Percentiles rank a stretch among this genome's conserved stretches.
Evolutionary conservation across 1,140 invertebrate species (phyloP).

Genomic region (Brachionus plicatilis): DNA sequence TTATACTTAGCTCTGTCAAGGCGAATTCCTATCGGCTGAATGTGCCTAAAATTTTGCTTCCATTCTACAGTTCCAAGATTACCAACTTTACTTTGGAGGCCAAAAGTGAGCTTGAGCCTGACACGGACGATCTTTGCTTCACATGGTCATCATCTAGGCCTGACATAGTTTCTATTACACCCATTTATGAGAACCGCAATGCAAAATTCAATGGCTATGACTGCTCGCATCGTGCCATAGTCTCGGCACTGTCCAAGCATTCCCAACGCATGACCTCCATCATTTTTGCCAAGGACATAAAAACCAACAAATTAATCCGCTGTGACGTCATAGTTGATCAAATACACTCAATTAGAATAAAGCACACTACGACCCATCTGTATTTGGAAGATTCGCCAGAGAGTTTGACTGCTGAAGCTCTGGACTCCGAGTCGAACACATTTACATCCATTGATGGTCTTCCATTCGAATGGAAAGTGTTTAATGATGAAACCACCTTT

Average conservation of each 20-base stretch:
- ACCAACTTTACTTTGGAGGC: conserved; percentile 31
- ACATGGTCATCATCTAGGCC: conserved; percentile 27
- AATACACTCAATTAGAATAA: conserved; percentile 22
- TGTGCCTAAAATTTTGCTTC: conserved; percentile 20
- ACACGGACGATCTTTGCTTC: neutral
- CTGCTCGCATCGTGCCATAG: neutral
- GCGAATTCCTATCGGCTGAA: neutral
- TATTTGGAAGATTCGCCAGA: conserved; percentile 38
- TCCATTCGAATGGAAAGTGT: conserved; percentile 32
- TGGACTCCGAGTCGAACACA: neutral
- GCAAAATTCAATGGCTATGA: neutral
- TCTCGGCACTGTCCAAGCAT: conserved; percentile 9
- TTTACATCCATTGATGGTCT: conserved; percentile 24
- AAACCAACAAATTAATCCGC: conserved; percentile 17
- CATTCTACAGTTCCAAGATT: neutral
- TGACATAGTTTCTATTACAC: neutral
- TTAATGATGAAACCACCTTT: neutral
- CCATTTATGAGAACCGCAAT: neutral
- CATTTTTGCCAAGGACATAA: conserved; percentile 26
- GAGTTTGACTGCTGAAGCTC: neutral
- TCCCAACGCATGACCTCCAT: neutral
- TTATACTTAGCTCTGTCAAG: neutral
- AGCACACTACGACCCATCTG: neutral
- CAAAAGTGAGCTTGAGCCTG: neutral
- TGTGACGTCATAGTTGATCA: conserved; percentile 39